These are phyloP conservation scores for Palaemon carinicauda DNA, from an alignment of 1,140 invertebrate species.

Conservation along the genomic window DNA sequence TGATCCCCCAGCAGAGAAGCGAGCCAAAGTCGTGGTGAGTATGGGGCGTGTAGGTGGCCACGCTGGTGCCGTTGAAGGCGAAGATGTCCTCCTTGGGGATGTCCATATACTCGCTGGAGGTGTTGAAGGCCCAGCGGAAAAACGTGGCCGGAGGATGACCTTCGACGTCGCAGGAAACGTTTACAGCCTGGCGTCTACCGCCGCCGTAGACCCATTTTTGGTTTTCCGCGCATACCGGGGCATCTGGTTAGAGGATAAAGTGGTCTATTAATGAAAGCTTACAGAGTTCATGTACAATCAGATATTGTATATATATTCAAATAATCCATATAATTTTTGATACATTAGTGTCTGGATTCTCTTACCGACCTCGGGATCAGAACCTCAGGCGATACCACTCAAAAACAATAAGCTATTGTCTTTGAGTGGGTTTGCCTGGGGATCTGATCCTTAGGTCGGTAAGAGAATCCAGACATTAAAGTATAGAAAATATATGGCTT, in stretches of 20 bases:
- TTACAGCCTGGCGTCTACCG: neutral
- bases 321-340: no score
- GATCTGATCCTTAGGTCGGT: no score
- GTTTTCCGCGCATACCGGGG: neutral
- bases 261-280: no score
- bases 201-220: slow-evolving; percentile 8
- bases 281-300: no score
- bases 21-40: slow-evolving; percentile 84
- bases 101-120: neutral
- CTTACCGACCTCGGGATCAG: no score
- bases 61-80: neutral
- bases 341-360: no score
- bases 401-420: no score
- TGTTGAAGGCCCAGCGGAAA: slow-evolving; percentile 53
- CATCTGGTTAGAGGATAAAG: neutral
- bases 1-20: slow-evolving; percentile 85
- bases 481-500: no score
- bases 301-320: no score
- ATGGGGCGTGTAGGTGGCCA: slow-evolving; percentile 80
- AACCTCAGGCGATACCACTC: no score
- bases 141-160: slow-evolving; percentile 29
- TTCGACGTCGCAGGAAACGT: slow-evolving; percentile 36
- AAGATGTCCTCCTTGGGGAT: neutral
- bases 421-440: no score
- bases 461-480: no score